Evolutionary conservation across 2,113 vertebrate genomes (phyloP).

Genomic region (Aptenodytes forsteri): DNA sequence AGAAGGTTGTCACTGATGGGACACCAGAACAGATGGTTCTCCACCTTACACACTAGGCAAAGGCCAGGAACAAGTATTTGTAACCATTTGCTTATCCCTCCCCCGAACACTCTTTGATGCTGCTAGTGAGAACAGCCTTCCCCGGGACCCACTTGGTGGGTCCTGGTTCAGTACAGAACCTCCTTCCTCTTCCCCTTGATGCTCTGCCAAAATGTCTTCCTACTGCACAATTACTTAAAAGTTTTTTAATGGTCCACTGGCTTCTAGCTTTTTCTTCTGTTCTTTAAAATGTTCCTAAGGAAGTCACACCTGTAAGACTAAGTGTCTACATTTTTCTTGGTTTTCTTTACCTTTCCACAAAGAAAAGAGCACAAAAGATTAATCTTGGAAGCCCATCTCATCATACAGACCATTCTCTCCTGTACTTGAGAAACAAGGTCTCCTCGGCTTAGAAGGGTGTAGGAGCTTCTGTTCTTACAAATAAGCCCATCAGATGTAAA

Average conservation of each 20-base stretch:
- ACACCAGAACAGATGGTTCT: neutral
- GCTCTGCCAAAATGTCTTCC: neutral
- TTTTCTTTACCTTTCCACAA: neutral
- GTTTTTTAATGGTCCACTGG: neutral
- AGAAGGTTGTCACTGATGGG: neutral
- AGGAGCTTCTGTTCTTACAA: neutral
- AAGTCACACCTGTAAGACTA: neutral
- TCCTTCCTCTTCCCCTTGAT: neutral
- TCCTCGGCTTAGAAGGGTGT: neutral
- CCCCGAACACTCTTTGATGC: neutral
- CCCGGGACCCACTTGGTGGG: neutral
- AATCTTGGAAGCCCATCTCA: neutral
- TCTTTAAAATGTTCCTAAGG: neutral
- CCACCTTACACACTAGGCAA: accelerated
- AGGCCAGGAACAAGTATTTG: neutral
- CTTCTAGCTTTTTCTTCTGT: neutral
- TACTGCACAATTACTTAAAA: too few relatives aligned
- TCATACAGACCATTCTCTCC: neutral
- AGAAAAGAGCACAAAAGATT: neutral
- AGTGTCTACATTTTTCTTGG: neutral
- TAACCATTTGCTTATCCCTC: neutral
- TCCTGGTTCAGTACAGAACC: neutral
- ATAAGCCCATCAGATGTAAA: neutral
- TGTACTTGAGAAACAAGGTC: neutral
- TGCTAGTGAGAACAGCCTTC: neutral